Conservation (phyloP, 2,888 invertebrate genomes). For the Trichogramma dendrolimi region DNA sequence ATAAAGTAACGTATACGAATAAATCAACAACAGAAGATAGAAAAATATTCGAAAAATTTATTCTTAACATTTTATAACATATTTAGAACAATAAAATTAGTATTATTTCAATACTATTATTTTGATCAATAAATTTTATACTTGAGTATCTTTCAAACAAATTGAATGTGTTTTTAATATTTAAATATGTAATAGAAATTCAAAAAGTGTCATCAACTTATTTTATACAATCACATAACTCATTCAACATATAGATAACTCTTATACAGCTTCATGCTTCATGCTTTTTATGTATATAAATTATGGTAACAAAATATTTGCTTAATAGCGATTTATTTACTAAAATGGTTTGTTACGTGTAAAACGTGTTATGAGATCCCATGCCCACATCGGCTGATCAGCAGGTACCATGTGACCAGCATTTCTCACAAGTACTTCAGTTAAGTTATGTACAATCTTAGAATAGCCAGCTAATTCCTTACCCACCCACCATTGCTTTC, state of each 20-base stretch:
- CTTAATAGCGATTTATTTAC: conserved; percentile 16
- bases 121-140: too few species aligned
- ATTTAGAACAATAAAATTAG: too few species aligned
- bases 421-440: conserved; percentile 50
- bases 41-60: too few species aligned
- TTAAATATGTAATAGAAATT: too few species aligned
- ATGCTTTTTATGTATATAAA: conserved; percentile 4
- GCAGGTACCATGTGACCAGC: conserved; percentile 55
- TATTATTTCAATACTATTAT: too few species aligned
- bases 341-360: conserved; percentile 44
- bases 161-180: too few species aligned
- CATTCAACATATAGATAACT: conserved; percentile 1
- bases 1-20: too few species aligned
- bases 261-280: conserved; percentile 9
- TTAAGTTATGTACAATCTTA: conserved; percentile 47
- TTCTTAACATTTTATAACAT: too few species aligned
- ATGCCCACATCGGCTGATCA: conserved; percentile 54
- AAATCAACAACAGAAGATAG: too few species aligned
- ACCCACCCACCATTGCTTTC: conserved; percentile 51
- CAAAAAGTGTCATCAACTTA: too few species aligned
- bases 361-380: conserved; percentile 51
- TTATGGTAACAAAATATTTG: not conserved
- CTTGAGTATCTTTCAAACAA: too few species aligned
- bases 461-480: conserved; percentile 52
- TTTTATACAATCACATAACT: too few species aligned